Evolutionary conservation across 2,797 vertebrate species (phyloP).

Genomic region (Podarcis lilfordi): DNA sequence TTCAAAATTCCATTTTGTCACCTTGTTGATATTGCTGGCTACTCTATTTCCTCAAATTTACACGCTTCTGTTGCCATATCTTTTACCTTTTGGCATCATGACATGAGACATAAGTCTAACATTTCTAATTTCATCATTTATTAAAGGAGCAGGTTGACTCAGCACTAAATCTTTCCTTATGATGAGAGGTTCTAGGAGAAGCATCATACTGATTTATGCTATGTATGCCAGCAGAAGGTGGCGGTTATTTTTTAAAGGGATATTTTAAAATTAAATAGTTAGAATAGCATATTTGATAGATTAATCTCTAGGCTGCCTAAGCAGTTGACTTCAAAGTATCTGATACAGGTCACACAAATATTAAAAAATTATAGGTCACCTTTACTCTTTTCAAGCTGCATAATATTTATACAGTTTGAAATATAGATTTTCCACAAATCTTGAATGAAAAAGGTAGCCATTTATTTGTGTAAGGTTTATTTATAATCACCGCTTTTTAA

Average conservation of each 20-base stretch:
- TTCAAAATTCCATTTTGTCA: background rate
- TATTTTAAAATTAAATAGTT: conserved; percentile 53
- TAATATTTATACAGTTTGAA: conserved; percentile 47
- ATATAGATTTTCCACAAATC: conserved; percentile 40
- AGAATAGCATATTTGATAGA: conserved; percentile 16
- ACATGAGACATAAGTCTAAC: background rate
- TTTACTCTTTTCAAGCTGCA: conserved; percentile 23
- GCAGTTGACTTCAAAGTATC: conserved; percentile 32
- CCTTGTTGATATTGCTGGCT: background rate
- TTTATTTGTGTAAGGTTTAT: conserved; percentile 34
- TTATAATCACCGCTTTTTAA: conserved; percentile 25
- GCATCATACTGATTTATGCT: conserved; percentile 19
- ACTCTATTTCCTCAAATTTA: background rate
- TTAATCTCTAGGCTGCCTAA: conserved; percentile 36
- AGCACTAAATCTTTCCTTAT: background rate
- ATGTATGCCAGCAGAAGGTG: conserved; percentile 29
- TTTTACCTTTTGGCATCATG: background rate
- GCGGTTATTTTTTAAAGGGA: background rate
- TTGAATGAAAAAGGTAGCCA: conserved; percentile 27
- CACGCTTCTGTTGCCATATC: background rate
- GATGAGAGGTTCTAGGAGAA: conserved; percentile 25
- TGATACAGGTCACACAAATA: background rate
- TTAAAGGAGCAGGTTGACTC: background rate
- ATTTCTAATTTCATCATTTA: background rate
- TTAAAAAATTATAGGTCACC: conserved; percentile 40